These are phyloP conservation scores for Lasius platythorax DNA, from an alignment of 2,888 invertebrate genomes.

Conservation along the genomic window DNA sequence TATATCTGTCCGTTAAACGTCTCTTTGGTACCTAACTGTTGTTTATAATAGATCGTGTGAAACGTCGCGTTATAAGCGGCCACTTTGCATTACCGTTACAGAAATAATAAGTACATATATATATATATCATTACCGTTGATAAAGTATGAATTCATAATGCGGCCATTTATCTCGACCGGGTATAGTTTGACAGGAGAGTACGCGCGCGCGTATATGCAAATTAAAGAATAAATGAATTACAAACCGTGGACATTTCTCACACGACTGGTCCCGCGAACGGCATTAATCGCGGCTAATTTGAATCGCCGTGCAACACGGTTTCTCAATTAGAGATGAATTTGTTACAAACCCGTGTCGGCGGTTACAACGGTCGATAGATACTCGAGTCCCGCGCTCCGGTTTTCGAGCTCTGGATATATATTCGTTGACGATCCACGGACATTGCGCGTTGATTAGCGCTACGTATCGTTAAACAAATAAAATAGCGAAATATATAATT, in stretches of 20 bases:
- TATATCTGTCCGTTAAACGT: constrained; percentile 24
- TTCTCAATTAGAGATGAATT: constrained; percentile 38
- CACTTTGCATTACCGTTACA: constrained; percentile 37
- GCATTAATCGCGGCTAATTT: constrained; percentile 11
- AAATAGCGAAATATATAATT: constrained; percentile 85
- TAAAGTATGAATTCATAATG: constrained; percentile 26
- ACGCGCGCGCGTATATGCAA: constrained; percentile 24
- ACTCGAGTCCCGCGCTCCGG: constrained; percentile 15
- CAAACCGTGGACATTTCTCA: constrained; percentile 22
- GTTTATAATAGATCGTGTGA: constrained; percentile 39
- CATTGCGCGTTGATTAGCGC: constrained; percentile 78
- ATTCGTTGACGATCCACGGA: constrained; percentile 34
- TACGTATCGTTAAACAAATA: constrained; percentile 81
- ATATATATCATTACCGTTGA: constrained; percentile 52
- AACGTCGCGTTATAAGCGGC: constrained; percentile 8
- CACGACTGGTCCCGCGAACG: not conserved
- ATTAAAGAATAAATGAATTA: constrained; percentile 30
- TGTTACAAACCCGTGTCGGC: constrained; percentile 5
- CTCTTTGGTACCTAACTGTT: constrained; percentile 24
- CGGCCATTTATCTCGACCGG: not conserved
- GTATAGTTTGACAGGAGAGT: constrained; percentile 8
- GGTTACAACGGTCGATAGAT: constrained; percentile 2
- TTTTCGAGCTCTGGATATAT: constrained; percentile 58
- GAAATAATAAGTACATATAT: constrained; percentile 32
- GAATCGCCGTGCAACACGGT: constrained; percentile 20